phyloP scores from a whole-genome alignment of 2,797 vertebrate genomes.

The Anolis apletophallus region DNA sequence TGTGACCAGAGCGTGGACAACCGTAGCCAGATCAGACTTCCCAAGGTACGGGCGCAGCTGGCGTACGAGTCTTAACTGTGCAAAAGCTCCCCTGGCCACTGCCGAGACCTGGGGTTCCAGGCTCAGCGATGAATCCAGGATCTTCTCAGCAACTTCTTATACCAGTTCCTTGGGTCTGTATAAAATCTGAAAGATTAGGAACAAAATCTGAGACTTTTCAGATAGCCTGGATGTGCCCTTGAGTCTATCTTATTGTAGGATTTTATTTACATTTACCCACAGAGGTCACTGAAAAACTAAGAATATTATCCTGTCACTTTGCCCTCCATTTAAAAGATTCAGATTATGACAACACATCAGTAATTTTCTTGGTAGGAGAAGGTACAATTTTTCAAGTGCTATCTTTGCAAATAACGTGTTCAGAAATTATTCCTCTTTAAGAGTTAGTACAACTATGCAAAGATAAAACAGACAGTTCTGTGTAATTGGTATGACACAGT shows the following conservation, averaged over 20 bases:
- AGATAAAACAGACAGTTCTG: neutral
- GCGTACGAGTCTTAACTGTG: too few species aligned
- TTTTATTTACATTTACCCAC: neutral
- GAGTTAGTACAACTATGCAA: neutral
- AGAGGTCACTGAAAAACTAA: neutral
- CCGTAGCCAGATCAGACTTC: too few species aligned
- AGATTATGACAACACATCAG: neutral
- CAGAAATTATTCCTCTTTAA: slow-evolving; percentile 6
- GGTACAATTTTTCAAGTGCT: neutral
- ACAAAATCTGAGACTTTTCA: too few species aligned
- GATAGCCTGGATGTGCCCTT: too few species aligned
- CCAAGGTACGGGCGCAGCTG: too few species aligned
- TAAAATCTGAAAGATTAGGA: too few species aligned
- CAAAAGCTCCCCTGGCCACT: too few species aligned
- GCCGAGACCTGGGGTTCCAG: too few species aligned
- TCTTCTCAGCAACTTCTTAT: too few species aligned
- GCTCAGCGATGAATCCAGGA: too few species aligned
- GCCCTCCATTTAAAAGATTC: neutral
- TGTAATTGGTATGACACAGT: neutral
- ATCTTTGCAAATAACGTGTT: neutral
- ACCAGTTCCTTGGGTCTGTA: too few species aligned
- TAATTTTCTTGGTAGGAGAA: neutral
- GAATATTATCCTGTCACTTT: neutral
- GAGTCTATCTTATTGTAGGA: neutral
- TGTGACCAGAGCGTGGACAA: too few species aligned